Base-by-base conservation (phyloP, 2,797 vertebrate genomes). In the Onychomys arenicola region DNA sequence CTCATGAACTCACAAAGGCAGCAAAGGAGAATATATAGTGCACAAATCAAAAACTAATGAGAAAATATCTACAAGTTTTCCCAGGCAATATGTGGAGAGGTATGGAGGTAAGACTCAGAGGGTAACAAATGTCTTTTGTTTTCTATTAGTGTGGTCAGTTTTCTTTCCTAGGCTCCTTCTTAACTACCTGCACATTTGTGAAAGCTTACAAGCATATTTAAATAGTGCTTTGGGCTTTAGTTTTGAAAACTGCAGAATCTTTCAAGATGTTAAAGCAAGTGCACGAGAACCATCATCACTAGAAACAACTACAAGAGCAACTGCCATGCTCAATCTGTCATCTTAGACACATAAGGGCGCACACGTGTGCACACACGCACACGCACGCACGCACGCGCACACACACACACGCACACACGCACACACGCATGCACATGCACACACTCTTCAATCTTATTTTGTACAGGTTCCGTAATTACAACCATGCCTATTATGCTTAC, bases 1-100 rank as follows among this genome's bases (percentile, higher is more conserved):
- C 86, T 91, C 63, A 82, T 49, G 67, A 93, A 87, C 87, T 95
- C 77, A 43, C 67, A 85, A 93, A 92, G 37, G 55, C 85, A 90
- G 37, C 80, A 87, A 19, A 90, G 37, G 27, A 76, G 71, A 85
- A 85, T 43, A 25, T 59, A 93, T 52, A 46, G 76, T 57, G 2
- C 55, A 81, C 88, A 43, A 77, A 90, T 59, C 3, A 90, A 94
- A 94, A 82, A 78, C 12, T 94, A 75, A 57, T 93, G 87, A 69
- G 87, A 67, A 86, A 96, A 89, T 93, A 32, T 21, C 16, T 40
- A 65, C n/a, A 46, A 77, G 16, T 65, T 52, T 71, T 11, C 23
- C 69, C 67, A 46, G 29, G 55, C 12, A 82, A 52, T 75, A 37
- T 61, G 29, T 34, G 34, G 61, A 77, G 11, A 69, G 23, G 16